Evolutionary conservation across 2,797 vertebrate species (phyloP).

Genomic region (Gadopsis marmoratus): DNA sequence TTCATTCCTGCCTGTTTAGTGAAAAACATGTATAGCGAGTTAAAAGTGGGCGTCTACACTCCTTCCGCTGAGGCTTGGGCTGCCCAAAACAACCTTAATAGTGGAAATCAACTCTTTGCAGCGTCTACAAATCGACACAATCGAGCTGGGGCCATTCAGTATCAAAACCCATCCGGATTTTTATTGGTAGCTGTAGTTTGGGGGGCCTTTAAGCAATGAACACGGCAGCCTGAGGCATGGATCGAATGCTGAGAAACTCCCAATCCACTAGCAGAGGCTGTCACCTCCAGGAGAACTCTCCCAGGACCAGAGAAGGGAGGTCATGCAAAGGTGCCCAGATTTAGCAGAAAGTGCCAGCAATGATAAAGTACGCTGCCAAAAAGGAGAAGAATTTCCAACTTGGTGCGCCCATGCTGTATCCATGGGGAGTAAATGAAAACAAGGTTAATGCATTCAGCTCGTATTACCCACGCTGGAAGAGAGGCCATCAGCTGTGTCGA

Average conservation of each 20-base stretch:
- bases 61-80: neutral
- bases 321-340: slow-evolving; percentile 67
- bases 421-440: slow-evolving; percentile 86
- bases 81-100: neutral
- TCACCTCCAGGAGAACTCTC: slow-evolving; percentile 76
- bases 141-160: slow-evolving; percentile 38
- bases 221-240: slow-evolving; percentile 70
- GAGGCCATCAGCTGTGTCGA: slow-evolving; percentile 76
- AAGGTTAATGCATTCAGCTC: slow-evolving; percentile 87
- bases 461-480: slow-evolving; percentile 81
- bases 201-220: slow-evolving; percentile 67
- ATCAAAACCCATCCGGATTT: slow-evolving; percentile 54
- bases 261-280: slow-evolving; percentile 43
- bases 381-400: slow-evolving; percentile 67
- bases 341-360: slow-evolving; percentile 70
- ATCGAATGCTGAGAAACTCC: slow-evolving; percentile 61
- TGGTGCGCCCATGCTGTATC: slow-evolving; percentile 69
- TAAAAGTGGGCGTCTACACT: slow-evolving; percentile 1
- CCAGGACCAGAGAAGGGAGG: slow-evolving; percentile 63
- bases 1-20: slow-evolving; percentile 15
- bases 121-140: slow-evolving; percentile 38
- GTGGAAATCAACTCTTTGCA: slow-evolving; percentile 29
- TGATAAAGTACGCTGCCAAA: slow-evolving; percentile 71
- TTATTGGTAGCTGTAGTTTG: slow-evolving; percentile 63
- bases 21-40: neutral